Evolutionary conservation across 2,113 vertebrate genomes (phyloP).

Genomic region (Equus quagga): DNA sequence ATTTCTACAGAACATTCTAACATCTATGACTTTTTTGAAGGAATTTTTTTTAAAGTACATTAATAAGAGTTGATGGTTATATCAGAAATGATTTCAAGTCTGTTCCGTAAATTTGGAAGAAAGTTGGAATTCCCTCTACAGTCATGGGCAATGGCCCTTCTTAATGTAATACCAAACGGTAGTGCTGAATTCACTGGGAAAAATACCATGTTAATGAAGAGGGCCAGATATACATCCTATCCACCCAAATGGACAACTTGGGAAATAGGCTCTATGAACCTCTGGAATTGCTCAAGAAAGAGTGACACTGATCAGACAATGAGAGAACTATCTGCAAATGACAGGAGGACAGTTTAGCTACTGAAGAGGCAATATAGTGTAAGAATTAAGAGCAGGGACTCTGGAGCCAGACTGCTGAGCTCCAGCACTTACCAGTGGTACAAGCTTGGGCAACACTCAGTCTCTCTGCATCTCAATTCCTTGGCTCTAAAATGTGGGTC

Average conservation of each 20-base stretch:
- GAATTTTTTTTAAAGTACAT: neutral
- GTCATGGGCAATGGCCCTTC: neutral
- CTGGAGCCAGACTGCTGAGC: neutral
- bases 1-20: neutral
- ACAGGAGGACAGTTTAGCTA: neutral
- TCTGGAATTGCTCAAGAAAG: slow-evolving; percentile 3
- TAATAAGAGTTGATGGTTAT: neutral
- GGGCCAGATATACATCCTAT: neutral
- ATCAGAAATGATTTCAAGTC: neutral
- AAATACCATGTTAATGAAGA: neutral
- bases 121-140: neutral
- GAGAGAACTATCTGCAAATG: neutral
- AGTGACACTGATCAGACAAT: neutral
- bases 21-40: neutral
- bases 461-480: neutral
- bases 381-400: neutral
- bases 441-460: neutral
- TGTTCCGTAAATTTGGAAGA: neutral
- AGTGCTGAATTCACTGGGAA: neutral
- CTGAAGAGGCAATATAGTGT: neutral
- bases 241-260: neutral
- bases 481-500: neutral
- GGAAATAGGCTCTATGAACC: neutral
- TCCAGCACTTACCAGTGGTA: neutral
- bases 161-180: neutral